Evolutionary conservation across 2,888 invertebrate species (phyloP), one percentile per base, ranked within the genome.

Genomic region (Parnassius smintheus): DNA sequence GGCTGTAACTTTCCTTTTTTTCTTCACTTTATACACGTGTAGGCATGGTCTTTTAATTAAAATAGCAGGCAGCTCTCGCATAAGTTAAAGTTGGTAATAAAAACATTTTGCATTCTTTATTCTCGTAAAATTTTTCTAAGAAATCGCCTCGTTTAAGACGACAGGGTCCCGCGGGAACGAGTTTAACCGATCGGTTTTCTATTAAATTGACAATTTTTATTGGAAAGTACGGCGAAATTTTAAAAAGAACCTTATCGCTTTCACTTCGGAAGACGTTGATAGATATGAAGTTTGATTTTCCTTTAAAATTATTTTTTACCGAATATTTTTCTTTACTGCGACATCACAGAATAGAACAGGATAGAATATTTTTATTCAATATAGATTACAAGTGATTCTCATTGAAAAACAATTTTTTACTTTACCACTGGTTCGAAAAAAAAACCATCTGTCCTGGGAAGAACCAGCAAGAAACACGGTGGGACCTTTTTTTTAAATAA

Each of bases 181-280:
- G n/a, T 35, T 41, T 48, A 54, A 50, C 45, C 56, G 61, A 61
- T 61, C 51, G 25, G 22, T 56, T 61, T 61, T 61, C 45, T 56
- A 61, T 56, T 56, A 61, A 56, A 56, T 56, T 56, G 61, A 51
- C 51, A 56, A 56, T 59, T 59, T 59, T 59, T 59, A 59, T 59
- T 48, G 48, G 12, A 46, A 54, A 42, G 48, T 51, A 13, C 22
- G 42, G 12, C 10, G 44, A 44, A 50, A 58, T 51, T 58, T 58
- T 35, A 44, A 58, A 58, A 12, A 10, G 4, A 25, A 51, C 45
- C 18, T 55, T 55, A 55, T 55, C 55, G 13, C 9, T 9, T 7
- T 42, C 55, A 12, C 58, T 11, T 12, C 10, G 35, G 3, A 13
- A 12, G 51, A 52, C 45, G 18, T 51, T 48, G 53, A 53, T 53